Conservation (phyloP, 1,140 invertebrate species). For the Camponotus pennsylvanicus region DNA sequence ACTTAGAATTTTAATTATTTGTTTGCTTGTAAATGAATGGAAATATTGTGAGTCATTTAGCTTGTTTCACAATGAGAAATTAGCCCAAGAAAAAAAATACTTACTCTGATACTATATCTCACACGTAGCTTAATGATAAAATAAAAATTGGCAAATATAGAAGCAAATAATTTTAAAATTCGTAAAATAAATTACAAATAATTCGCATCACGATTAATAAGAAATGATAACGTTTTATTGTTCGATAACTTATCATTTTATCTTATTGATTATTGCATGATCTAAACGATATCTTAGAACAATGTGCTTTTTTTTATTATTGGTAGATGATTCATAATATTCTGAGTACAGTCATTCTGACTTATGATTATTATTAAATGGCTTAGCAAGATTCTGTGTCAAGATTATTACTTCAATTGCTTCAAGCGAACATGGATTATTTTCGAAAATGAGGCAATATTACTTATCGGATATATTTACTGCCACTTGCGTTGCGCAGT, state of each 20-base stretch:
- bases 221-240: constrained; percentile 4
- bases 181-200: not conserved
- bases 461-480: not conserved
- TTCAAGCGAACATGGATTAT: not conserved
- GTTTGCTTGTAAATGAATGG: not conserved
- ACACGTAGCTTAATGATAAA: not conserved
- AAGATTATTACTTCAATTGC: not conserved
- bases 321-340: constrained; percentile 4
- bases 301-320: not conserved
- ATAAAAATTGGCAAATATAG: not conserved
- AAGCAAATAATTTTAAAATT: not conserved
- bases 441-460: not conserved
- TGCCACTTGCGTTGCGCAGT: not conserved
- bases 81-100: not conserved
- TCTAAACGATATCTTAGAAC: constrained; percentile 10
- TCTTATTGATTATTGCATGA: constrained; percentile 13
- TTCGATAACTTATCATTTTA: constrained; percentile 52
- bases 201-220: constrained; percentile 13
- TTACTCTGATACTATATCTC: not conserved
- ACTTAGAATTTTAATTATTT: not conserved
- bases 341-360: not conserved
- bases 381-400: not conserved
- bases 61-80: not conserved
- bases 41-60: not conserved
- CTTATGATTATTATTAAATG: constrained; percentile 5